These are phyloP conservation scores for Gobio gobio DNA, from an alignment of 2,113 vertebrate genomes.

Conservation along the genomic window DNA sequence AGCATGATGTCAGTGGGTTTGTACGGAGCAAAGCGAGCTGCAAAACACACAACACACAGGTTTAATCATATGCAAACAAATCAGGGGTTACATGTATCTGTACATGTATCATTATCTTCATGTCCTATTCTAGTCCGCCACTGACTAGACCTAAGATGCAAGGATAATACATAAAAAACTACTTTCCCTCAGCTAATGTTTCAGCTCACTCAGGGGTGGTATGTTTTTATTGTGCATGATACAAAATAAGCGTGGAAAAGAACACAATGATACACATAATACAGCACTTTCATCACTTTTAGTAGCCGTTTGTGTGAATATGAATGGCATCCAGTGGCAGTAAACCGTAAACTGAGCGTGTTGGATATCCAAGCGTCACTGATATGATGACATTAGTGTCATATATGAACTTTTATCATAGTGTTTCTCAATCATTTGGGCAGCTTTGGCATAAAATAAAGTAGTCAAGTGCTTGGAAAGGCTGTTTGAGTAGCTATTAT, in stretches of 20 bases:
- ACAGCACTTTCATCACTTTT: neutral
- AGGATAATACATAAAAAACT: neutral
- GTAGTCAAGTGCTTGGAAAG: neutral
- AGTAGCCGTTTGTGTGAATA: neutral
- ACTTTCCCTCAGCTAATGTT: neutral
- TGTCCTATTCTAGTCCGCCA: neutral
- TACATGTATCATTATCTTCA: neutral
- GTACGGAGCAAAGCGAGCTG: conserved; percentile 91
- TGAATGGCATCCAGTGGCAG: neutral
- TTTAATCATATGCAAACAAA: neutral
- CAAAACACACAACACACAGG: conserved; percentile 3
- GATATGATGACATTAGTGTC: neutral
- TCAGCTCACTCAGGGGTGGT: no score
- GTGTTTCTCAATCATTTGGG: neutral
- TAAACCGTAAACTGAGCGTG: no score
- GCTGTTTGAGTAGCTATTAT: neutral
- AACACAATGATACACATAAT: neutral
- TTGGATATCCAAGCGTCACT: neutral
- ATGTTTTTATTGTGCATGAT: neutral
- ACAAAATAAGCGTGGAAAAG: neutral
- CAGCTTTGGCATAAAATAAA: neutral
- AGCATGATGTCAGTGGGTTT: conserved; percentile 97
- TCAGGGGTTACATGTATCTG: no score
- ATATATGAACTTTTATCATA: neutral
- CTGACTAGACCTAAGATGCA: neutral